A percentile compares a stretch with the other conserved stretches of the same genome.
These are phyloP conservation scores for Helostoma temminkii DNA, from an alignment of 2,797 vertebrate species.

Conservation along the genomic window DNA sequence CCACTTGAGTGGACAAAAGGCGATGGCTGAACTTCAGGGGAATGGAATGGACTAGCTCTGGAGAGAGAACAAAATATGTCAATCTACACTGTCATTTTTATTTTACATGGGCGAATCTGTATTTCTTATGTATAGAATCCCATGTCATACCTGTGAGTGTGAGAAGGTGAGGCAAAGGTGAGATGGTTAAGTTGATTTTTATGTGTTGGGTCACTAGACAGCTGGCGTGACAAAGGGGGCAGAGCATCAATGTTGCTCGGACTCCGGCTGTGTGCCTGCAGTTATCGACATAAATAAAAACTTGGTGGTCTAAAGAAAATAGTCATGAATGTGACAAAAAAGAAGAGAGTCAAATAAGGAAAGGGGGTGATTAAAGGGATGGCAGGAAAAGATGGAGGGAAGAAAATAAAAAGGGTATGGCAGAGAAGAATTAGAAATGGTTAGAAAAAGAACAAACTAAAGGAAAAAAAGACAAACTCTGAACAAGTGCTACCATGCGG, in stretches of 20 bases:
- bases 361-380: constrained; percentile 71
- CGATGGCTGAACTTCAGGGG: constrained; percentile 75
- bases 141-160: constrained; percentile 79
- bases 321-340: constrained; percentile 89
- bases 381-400: constrained; percentile 71
- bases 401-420: constrained; percentile 82
- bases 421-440: constrained; percentile 95
- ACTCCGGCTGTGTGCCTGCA: constrained; percentile 92
- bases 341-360: constrained; percentile 67
- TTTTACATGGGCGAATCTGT: not conserved
- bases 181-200: constrained; percentile 82
- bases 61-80: constrained; percentile 28
- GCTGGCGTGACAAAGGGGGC: constrained; percentile 80
- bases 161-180: constrained; percentile 73
- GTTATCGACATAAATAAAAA: constrained; percentile 99
- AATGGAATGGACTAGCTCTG: constrained; percentile 84
- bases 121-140: not conserved
- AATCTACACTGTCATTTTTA: not conserved
- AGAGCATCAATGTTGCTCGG: constrained; percentile 88
- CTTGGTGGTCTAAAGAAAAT: constrained; percentile 95
- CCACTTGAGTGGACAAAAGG: constrained; percentile 65
- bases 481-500: constrained; percentile 72
- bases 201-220: constrained; percentile 82
- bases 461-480: constrained; percentile 82
- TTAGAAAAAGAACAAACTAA: constrained; percentile 90